Evolutionary conservation across 2,888 invertebrate genomes (phyloP), one percentile per base, ranked within the genome.

Genomic region (Mythimna albipuncta): DNA sequence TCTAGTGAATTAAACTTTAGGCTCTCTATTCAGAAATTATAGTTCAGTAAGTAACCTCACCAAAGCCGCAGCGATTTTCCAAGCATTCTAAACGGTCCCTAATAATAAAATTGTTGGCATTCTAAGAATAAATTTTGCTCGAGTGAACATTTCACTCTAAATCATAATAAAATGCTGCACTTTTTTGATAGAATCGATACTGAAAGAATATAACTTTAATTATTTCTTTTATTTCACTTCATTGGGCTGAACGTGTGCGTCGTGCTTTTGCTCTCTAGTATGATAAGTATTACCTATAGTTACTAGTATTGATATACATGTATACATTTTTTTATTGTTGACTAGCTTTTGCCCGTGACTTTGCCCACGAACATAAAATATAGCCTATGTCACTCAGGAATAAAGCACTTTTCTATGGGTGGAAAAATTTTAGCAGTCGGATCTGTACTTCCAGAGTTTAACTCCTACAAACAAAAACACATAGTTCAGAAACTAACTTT

Each of bases 71-170:
- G 55, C 69, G 74, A 58, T 32, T 55, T 35, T 35, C 16, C 2
- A 41, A 59, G 0, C 57, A 84, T 61, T 88, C 82, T 90, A 71
- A 61, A 88, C 41, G 83, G 72, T 70, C 81, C 81, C 50, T 91
- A 84, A 90, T 50, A 71, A 71, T 76, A 73, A 85, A 81, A 85
- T 77, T 84, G 77, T 86, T 87, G 73, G 86, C 88, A 89, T 93
- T 91, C 91, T 86, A 83, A 87, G 92, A 91, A 93, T 83, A 78
- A 75, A 84, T 83, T 88, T 82, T 90, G 91, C 91, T 88, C 83
- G 90, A 85, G 58, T 90, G 91, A 85, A 92, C 88, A 88, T 89
- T 90, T 94, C 94, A 71, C 83, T 87, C 82, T 85, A 81, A 82
- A 93, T 94, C 88, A 90, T 88, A 86, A 86, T 86, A 77, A 80